phyloP scores from a whole-genome alignment of 2,797 vertebrate genomes.

The Halcyon badia region DNA sequence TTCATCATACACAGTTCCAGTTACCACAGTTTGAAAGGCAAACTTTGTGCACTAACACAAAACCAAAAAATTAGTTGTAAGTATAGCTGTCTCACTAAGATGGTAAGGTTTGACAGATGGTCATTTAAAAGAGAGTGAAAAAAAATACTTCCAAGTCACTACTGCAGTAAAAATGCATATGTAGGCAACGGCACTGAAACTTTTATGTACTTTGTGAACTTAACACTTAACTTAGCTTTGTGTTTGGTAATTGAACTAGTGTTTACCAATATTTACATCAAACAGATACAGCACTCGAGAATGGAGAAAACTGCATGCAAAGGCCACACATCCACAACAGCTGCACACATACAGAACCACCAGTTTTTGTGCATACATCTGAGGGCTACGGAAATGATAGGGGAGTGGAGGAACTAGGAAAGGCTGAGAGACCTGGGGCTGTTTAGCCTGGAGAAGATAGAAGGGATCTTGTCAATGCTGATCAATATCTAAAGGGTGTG shows the following conservation, averaged over 20 bases:
- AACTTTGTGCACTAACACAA: background rate
- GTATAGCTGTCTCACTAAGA: background rate
- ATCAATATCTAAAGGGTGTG: background rate
- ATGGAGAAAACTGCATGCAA: background rate
- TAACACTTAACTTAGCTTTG: background rate
- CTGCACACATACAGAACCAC: background rate
- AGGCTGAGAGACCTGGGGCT: background rate
- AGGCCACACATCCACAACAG: background rate
- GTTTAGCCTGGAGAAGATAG: background rate
- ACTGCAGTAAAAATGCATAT: background rate
- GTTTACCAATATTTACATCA: background rate
- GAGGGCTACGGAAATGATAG: background rate
- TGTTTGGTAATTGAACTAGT: background rate
- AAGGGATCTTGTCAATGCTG: background rate
- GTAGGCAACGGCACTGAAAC: background rate
- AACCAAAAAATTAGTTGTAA: background rate
- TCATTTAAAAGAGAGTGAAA: background rate
- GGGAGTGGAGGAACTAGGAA: background rate
- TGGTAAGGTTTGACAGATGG: background rate
- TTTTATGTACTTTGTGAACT: background rate
- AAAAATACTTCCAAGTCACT: background rate
- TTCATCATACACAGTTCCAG: background rate
- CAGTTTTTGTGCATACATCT: rapidly evolving
- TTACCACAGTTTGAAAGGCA: background rate
- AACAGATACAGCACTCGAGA: background rate